A percentile compares a stretch with the other conserved stretches of the same genome.
These are phyloP conservation scores for Candidula unifasciata DNA, from an alignment of 2,888 invertebrate genomes.

Conservation along the genomic window DNA sequence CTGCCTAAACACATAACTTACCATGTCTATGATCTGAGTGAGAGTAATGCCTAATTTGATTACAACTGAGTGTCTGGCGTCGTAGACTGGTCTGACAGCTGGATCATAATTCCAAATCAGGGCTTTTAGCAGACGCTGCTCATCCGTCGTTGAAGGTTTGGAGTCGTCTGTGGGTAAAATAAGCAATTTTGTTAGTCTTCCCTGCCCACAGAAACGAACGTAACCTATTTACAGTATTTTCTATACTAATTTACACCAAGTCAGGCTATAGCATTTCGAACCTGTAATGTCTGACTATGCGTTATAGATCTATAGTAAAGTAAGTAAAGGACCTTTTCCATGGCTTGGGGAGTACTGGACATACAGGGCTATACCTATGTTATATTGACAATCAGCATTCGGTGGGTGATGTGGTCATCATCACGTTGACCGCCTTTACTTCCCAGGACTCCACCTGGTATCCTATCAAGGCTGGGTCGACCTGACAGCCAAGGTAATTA, in stretches of 20 bases:
- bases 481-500: too few relatives aligned
- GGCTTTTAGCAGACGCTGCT: conserved; percentile 68
- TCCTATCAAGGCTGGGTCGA: too few relatives aligned
- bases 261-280: neutral
- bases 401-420: too few relatives aligned
- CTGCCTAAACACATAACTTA: conserved; percentile 62
- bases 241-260: neutral
- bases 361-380: too few relatives aligned
- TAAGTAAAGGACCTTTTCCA: too few relatives aligned
- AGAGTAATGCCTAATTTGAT: conserved; percentile 74
- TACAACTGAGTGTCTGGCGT: conserved; percentile 72
- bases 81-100: conserved; percentile 73
- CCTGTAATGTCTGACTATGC: neutral
- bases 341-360: too few relatives aligned
- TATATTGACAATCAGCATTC: too few relatives aligned
- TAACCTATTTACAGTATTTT: neutral
- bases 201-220: neutral
- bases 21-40: conserved; percentile 76
- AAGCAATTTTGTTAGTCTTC: neutral
- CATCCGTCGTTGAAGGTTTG: conserved; percentile 62
- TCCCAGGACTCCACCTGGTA: too few relatives aligned
- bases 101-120: conserved; percentile 72
- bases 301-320: too few relatives aligned
- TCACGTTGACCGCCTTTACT: too few relatives aligned
- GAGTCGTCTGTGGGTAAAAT: neutral